phyloP scores from a whole-genome alignment of 1,140 invertebrate genomes.

The Maconellicoccus hirsutus region DNA sequence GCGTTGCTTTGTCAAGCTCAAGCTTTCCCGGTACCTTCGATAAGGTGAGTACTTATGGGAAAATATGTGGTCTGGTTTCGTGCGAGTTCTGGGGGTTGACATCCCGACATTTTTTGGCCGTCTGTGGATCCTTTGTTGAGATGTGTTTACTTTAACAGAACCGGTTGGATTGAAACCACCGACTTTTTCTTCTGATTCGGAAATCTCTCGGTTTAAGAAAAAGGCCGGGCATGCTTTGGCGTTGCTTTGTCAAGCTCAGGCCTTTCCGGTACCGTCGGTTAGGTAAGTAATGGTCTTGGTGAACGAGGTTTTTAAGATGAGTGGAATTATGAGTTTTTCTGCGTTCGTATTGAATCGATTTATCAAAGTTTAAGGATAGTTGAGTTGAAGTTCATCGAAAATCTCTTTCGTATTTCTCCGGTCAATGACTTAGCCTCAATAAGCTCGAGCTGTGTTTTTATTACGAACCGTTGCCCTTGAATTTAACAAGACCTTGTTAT shows the following conservation, averaged over 20 bases:
- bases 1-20: slow-evolving; percentile 49
- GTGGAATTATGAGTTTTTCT: too few relatives aligned
- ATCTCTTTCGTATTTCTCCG: too few relatives aligned
- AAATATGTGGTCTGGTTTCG: too few relatives aligned
- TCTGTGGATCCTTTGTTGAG: neutral
- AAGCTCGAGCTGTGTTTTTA: too few relatives aligned
- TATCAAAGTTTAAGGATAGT: too few relatives aligned
- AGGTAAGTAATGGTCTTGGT: slow-evolving; percentile 35
- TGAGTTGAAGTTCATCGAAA: too few relatives aligned
- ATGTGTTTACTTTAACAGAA: slow-evolving; percentile 37
- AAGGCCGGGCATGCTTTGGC: slow-evolving; percentile 31
- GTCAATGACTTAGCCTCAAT: too few relatives aligned
- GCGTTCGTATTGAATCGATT: too few relatives aligned
- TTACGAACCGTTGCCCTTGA: too few relatives aligned
- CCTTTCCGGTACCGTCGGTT: slow-evolving; percentile 43
- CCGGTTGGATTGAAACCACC: slow-evolving; percentile 58
- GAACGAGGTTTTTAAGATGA: too few relatives aligned
- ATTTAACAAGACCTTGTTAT: too few relatives aligned
- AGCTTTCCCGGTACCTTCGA: slow-evolving; percentile 50
- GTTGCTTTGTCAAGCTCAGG: slow-evolving; percentile 53
- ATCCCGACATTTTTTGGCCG: neutral
- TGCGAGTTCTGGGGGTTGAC: neutral
- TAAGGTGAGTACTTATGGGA: slow-evolving; percentile 41
- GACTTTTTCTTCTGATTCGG: slow-evolving; percentile 45
- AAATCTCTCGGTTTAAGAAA: slow-evolving; percentile 31